Percentiles rank a stretch among this genome's conserved stretches.
Evolutionary conservation across 2,888 invertebrate genomes (phyloP).

Genomic region (Amiota mariae): DNA sequence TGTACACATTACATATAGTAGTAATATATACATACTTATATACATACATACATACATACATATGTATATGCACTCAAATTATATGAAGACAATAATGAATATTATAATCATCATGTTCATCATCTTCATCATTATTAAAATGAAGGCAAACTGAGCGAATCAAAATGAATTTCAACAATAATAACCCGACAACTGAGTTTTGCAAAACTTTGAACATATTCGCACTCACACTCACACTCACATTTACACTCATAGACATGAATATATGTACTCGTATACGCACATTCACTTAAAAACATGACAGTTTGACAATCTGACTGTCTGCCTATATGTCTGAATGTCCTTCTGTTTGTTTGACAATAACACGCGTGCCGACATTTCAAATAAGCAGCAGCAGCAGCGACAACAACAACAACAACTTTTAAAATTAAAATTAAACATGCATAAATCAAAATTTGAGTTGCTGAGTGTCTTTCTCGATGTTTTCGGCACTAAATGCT

Average conservation of each 20-base stretch:
- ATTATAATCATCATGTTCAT: no score
- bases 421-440: slow-evolving; percentile 53
- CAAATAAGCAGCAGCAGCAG: slow-evolving; percentile 14
- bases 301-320: not conserved
- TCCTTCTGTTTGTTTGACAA: slow-evolving; percentile 24
- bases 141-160: not conserved
- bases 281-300: not conserved
- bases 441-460: slow-evolving; percentile 39
- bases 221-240: no score
- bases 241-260: not conserved
- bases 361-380: slow-evolving; percentile 42
- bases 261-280: no score
- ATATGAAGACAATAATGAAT: no score
- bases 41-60: no score
- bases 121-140: no score
- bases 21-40: no score
- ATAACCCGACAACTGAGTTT: not conserved
- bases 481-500: not conserved
- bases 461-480: slow-evolving; percentile 11
- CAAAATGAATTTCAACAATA: slow-evolving; percentile 7
- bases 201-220: not conserved
- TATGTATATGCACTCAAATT: no score
- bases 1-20: no score
- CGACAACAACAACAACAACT: slow-evolving; percentile 39
- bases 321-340: not conserved